Conservation (phyloP, 2,113 vertebrate genomes). For the Ceyx cyanopectus region DNA sequence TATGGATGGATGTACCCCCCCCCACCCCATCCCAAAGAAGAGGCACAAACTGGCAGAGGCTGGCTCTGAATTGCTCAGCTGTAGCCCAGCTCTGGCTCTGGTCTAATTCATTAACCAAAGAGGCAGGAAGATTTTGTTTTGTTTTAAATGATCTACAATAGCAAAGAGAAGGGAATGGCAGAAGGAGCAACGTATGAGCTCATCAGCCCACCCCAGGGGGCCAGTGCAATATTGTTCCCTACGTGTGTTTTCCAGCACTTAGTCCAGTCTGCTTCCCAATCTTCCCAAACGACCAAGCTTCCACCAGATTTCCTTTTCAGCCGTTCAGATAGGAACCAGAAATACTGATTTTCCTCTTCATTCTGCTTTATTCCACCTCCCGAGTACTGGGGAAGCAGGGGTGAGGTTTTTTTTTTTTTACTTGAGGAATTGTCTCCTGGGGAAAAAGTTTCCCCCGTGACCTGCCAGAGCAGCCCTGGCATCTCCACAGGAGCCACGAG, state of each 20-base stretch:
- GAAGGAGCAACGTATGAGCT: background rate
- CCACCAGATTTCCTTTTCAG: background rate
- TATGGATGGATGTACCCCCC: accelerated
- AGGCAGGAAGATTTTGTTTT: background rate
- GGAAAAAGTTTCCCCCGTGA: conserved; percentile 1
- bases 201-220: background rate
- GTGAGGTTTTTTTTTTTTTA: background rate
- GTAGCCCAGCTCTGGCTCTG: background rate
- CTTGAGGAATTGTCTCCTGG: background rate
- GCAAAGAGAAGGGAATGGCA: background rate
- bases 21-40: background rate
- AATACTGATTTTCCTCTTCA: too few species aligned
- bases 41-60: background rate
- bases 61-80: background rate
- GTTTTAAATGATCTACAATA: background rate
- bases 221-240: background rate
- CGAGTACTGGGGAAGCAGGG: background rate
- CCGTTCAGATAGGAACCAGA: background rate
- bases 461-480: conserved; percentile 10
- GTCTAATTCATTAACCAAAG: background rate
- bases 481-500: conserved; percentile 15
- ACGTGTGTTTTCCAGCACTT: background rate
- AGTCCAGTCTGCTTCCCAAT: background rate
- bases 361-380: accelerated
- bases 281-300: background rate